Evolutionary conservation across 1,140 invertebrate genomes (phyloP), one percentile per base, ranked within the genome.

Genomic region (Ditylenchus dipsaci): DNA sequence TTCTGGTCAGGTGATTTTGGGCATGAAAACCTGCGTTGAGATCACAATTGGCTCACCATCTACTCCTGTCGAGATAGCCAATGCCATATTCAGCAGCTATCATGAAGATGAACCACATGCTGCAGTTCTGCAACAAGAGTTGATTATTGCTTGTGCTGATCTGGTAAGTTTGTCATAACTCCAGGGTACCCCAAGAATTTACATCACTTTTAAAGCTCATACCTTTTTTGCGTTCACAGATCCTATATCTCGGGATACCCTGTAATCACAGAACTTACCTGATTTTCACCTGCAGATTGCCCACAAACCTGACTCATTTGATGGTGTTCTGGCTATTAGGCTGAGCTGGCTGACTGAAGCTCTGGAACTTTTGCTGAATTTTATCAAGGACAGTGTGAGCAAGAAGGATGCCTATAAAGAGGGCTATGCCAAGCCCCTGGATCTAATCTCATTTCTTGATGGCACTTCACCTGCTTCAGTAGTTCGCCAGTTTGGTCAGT

Each of bases 41-140:
- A 92, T 91, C 0, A 91, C 95, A 0, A 92, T 99, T 79, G 92
- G 95, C 82, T 94, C 95, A 81, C 95, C 95, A 0, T 90, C 96
- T 87, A 93, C 92, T 0, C 95, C 95, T 0, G 88, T 56, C 30
- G 49, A 85, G 82, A 72, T 82, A 74, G 38, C 82, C 83, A 23
- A 69, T 84, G 26, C 86, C 82, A 72, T 83, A 61, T 83, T 80
- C 45, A 65, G 45, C 59, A 82, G 81, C 57, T 84, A 84, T 72
- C 67, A 90, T 0, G 90, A 92, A 79, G 89, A 95, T 84, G 90
- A 96, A 84, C 88, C 93, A 0, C 90, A 94, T 63, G 90, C 95
- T 74, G 92, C 94, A 9, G 95, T 98, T 23, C 84, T 99, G n/a
- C 95, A 98, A 84, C 88, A 92, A 85, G 92, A 97, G 85, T 87